Evolutionary conservation across 2,888 invertebrate genomes (phyloP).

Genomic region (Cheilosia soror): DNA sequence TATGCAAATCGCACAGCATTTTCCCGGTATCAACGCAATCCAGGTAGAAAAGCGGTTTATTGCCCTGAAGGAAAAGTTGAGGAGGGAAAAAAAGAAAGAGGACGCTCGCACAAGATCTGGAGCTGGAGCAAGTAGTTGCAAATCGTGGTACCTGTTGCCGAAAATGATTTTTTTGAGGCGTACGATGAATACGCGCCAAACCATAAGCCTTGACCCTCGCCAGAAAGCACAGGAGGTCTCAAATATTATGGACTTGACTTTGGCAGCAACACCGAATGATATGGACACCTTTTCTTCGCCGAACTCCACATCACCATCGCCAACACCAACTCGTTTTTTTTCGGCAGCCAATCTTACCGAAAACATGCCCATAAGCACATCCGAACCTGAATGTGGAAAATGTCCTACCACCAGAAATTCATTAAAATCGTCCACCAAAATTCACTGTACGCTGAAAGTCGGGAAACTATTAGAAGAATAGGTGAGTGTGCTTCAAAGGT

Average conservation of each 20-base stretch:
- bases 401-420: neutral
- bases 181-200: too few species aligned
- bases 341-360: too few species aligned
- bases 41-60: neutral
- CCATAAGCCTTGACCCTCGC: too few species aligned
- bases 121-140: neutral
- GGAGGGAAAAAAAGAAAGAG: neutral
- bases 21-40: neutral
- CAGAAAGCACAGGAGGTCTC: neutral
- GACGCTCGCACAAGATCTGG: neutral
- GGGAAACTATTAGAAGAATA: too few species aligned
- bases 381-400: neutral
- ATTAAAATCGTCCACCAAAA: neutral
- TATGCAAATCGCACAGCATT: neutral
- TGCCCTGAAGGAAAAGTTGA: neutral
- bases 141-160: too few species aligned
- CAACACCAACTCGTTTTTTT: neutral
- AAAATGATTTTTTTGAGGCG: too few species aligned
- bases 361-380: neutral
- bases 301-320: conserved; percentile 8
- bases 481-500: too few species aligned
- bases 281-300: neutral
- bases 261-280: neutral
- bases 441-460: neutral
- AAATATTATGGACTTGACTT: neutral